phyloP scores from a whole-genome alignment of 2,888 invertebrate genomes.

The Hydrotaea diabolus region DNA sequence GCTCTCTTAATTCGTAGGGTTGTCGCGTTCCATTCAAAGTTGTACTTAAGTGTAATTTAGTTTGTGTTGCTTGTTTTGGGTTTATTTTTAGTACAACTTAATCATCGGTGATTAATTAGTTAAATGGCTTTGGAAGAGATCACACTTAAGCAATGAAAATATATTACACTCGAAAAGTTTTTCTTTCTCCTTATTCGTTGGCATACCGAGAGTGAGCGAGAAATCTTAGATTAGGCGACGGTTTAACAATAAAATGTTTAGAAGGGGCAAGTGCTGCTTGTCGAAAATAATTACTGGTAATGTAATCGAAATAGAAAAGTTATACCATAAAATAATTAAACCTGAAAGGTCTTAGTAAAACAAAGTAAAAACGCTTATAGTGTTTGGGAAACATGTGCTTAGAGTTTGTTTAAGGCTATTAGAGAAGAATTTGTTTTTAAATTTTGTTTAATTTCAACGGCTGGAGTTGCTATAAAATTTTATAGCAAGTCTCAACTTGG shows the following conservation, averaged over 20 bases:
- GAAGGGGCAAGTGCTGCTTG: too few species aligned
- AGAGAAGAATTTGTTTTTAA: too few species aligned
- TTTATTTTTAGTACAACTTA: constrained; percentile 46
- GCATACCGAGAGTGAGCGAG: background rate
- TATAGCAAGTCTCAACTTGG: background rate
- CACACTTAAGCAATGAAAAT: constrained; percentile 29
- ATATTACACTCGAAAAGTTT: constrained; percentile 21
- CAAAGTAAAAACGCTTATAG: too few species aligned
- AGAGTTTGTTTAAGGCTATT: too few species aligned
- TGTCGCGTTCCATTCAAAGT: constrained; percentile 7
- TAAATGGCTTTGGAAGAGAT: constrained; percentile 37
- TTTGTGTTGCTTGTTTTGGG: constrained; percentile 17
- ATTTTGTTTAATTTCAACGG: background rate
- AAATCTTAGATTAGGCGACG: too few species aligned
- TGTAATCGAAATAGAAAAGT: too few species aligned
- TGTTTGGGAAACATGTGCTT: too few species aligned
- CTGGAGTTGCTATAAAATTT: background rate
- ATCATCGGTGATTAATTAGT: constrained; percentile 42
- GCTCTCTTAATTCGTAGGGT: constrained; percentile 33
- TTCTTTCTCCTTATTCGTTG: background rate
- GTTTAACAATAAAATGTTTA: too few species aligned
- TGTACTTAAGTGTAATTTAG: constrained; percentile 40
- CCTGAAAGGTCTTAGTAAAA: too few species aligned
- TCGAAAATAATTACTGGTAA: too few species aligned
- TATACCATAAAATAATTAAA: too few species aligned